phyloP scores from a whole-genome alignment of 2,888 invertebrate genomes.

The Drosophila prostipennis region DNA sequence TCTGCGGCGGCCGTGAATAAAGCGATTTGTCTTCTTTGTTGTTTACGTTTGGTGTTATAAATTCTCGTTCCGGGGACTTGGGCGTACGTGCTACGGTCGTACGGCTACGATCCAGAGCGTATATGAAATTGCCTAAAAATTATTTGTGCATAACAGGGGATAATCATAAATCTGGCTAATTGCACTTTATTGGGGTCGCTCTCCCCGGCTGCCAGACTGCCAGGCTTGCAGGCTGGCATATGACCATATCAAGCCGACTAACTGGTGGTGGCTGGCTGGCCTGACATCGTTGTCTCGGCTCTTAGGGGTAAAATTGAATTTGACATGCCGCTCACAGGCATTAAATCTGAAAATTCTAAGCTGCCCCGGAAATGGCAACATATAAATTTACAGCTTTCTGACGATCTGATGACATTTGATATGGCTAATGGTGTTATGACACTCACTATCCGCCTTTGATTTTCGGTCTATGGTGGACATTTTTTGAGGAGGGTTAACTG shows the following conservation, averaged over 20 bases:
- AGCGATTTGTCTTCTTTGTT: slow-evolving; percentile 80
- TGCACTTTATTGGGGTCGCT: slow-evolving; percentile 76
- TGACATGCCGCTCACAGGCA: slow-evolving; percentile 76
- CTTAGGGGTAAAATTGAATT: slow-evolving; percentile 73
- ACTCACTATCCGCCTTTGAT: slow-evolving; percentile 24
- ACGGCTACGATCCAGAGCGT: slow-evolving; percentile 18
- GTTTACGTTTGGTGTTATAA: slow-evolving; percentile 77
- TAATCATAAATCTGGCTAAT: slow-evolving; percentile 84
- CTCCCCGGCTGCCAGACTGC: slow-evolving; percentile 11
- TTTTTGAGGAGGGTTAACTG: not conserved
- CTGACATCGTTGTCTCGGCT: slow-evolving; percentile 45
- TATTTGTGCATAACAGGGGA: slow-evolving; percentile 82
- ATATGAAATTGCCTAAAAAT: slow-evolving; percentile 80
- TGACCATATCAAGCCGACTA: slow-evolving; percentile 18
- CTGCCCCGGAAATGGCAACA: slow-evolving; percentile 52
- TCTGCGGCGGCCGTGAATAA: slow-evolving; percentile 77
- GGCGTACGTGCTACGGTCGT: slow-evolving; percentile 50
- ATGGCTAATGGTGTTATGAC: slow-evolving; percentile 60
- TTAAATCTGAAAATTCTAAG: slow-evolving; percentile 68
- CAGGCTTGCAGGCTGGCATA: not conserved
- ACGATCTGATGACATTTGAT: slow-evolving; percentile 59
- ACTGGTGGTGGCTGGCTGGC: slow-evolving; percentile 30
- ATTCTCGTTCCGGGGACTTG: slow-evolving; percentile 60
- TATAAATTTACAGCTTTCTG: slow-evolving; percentile 70
- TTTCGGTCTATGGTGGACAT: not conserved